These are phyloP conservation scores for Bradypus variegatus DNA, from an alignment of 2,797 vertebrate species.

Conservation along the genomic window DNA sequence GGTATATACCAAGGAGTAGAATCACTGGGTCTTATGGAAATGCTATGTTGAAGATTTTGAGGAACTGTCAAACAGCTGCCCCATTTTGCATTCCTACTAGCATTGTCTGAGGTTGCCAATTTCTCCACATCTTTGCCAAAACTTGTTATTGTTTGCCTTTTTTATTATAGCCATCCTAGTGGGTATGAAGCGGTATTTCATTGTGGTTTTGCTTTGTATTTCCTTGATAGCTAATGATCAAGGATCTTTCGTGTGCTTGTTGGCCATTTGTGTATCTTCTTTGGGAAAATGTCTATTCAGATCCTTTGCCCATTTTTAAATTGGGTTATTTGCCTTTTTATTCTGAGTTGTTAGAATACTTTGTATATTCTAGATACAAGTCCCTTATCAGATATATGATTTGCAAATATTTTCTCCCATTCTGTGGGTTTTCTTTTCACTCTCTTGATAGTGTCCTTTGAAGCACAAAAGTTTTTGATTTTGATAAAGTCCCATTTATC, in stretches of 20 bases:
- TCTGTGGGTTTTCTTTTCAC: not conserved
- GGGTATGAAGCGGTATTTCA: not conserved
- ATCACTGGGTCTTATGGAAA: not conserved
- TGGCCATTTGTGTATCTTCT: not conserved
- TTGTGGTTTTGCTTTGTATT: not conserved
- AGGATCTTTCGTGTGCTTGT: not conserved
- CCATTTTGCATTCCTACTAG: not conserved
- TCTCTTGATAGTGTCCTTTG: not conserved
- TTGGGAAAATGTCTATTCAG: not conserved
- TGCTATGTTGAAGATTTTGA: not conserved
- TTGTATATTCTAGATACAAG: not conserved
- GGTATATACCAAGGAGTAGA: not conserved
- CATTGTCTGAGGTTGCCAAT: too few relatives aligned
- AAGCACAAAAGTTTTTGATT: not conserved
- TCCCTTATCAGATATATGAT: not conserved
- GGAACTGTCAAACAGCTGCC: not conserved
- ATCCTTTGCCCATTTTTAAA: not conserved
- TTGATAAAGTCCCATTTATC: not conserved
- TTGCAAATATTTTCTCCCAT: not conserved
- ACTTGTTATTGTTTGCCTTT: not conserved
- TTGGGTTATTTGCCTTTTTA: not conserved
- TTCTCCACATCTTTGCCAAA: not conserved
- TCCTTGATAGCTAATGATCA: not conserved
- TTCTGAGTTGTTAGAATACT: not conserved
- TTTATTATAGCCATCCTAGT: rapidly evolving